Conservation (phyloP, 2,797 vertebrate species). For the Leptoclinus maculatus region DNA sequence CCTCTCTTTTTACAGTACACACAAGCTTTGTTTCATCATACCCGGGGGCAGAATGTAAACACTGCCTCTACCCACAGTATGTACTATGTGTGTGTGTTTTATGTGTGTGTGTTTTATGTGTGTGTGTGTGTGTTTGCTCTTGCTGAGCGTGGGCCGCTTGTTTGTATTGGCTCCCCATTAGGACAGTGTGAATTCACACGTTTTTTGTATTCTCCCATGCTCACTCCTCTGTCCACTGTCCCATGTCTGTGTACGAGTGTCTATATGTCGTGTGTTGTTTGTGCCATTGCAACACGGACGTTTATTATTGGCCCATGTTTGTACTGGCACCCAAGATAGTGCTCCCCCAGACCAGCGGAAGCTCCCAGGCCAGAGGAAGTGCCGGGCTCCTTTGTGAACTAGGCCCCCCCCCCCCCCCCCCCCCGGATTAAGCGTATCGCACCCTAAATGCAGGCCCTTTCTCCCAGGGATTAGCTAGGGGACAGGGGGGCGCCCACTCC, state of each 20-base stretch:
- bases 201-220: slow-evolving; percentile 36
- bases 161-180: slow-evolving; percentile 61
- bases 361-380: slow-evolving; percentile 81
- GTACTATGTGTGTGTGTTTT: slow-evolving; percentile 15
- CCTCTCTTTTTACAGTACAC: slow-evolving; percentile 35
- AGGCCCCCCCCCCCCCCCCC: slow-evolving; percentile 71
- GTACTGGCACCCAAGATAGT: slow-evolving; percentile 66
- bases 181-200: slow-evolving; percentile 55
- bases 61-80: slow-evolving; percentile 54
- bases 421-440: slow-evolving; percentile 82
- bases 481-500: slow-evolving; percentile 63
- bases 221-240: slow-evolving; percentile 24
- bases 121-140: slow-evolving; percentile 39
- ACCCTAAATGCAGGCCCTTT: slow-evolving; percentile 82
- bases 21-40: slow-evolving; percentile 55
- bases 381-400: slow-evolving; percentile 77
- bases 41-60: slow-evolving; percentile 65
- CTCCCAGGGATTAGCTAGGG: slow-evolving; percentile 81
- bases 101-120: slow-evolving; percentile 29
- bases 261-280: slow-evolving; percentile 41
- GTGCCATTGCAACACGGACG: slow-evolving; percentile 49
- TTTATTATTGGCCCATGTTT: slow-evolving; percentile 72
- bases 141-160: slow-evolving; percentile 50
- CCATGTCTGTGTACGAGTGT: slow-evolving; percentile 13
- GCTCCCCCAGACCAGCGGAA: slow-evolving; percentile 77